A percentile compares a stretch with the other conserved stretches of the same genome.
Evolutionary conservation across 2,888 invertebrate genomes (phyloP).

Genomic region (Andrena trimmerana): DNA sequence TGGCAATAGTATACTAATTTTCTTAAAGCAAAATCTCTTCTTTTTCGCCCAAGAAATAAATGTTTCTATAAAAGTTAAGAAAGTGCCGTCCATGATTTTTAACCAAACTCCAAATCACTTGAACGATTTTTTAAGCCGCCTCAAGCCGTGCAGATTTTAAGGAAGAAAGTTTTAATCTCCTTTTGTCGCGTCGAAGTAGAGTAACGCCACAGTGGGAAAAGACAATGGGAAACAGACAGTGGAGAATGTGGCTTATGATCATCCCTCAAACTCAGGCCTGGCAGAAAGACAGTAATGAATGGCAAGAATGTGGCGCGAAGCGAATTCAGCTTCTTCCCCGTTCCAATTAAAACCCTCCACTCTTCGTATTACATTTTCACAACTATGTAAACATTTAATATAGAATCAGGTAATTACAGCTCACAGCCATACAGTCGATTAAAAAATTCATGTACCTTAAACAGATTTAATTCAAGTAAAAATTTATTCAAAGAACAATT

Average conservation of each 20-base stretch:
- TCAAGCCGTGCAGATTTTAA: background rate
- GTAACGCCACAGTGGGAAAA: background rate
- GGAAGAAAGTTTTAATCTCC: constrained; percentile 6
- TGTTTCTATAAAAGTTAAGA: too few species aligned
- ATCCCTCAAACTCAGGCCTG: constrained; percentile 27
- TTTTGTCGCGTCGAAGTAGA: constrained; percentile 4
- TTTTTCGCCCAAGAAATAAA: too few species aligned
- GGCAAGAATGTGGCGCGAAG: constrained; percentile 15
- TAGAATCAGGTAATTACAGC: background rate
- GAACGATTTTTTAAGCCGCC: background rate
- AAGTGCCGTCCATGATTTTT: too few species aligned
- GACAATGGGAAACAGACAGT: constrained; percentile 7
- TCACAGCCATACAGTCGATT: too few species aligned
- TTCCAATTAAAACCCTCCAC: constrained; percentile 28
- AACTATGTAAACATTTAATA: background rate
- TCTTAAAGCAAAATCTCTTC: too few species aligned
- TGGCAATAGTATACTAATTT: too few species aligned
- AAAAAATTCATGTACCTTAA: background rate
- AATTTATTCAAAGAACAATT: background rate
- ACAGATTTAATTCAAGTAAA: background rate
- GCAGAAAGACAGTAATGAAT: constrained; percentile 34
- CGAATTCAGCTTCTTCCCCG: constrained; percentile 10
- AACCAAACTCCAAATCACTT: too few species aligned
- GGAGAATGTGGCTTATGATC: constrained; percentile 38
- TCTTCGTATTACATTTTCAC: constrained; percentile 12